Evolutionary conservation across 2,113 vertebrate genomes (phyloP).

Genomic region (Rhinolophus sinicus): DNA sequence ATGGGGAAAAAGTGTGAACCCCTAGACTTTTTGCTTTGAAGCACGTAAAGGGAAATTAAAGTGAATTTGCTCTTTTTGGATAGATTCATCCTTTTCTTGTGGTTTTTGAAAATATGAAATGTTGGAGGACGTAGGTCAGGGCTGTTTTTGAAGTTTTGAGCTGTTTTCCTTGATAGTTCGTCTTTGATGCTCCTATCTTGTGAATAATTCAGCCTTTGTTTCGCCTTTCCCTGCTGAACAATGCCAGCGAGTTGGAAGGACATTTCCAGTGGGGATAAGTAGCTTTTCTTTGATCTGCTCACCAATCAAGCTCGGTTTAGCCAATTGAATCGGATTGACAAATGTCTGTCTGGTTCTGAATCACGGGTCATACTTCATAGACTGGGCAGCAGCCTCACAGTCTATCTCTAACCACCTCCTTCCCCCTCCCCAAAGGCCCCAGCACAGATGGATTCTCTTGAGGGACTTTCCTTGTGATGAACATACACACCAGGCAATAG

Average conservation of each 20-base stretch:
- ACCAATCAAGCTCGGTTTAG: neutral
- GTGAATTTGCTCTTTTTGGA: conserved; percentile 49
- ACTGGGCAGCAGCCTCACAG: rapidly evolving
- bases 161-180: conserved; percentile 42
- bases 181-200: conserved; percentile 63
- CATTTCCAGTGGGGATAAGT: conserved; percentile 5
- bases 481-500: too few relatives aligned
- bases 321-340: neutral
- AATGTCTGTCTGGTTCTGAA: neutral
- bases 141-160: conserved; percentile 34
- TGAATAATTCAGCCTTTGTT: conserved; percentile 53
- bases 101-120: conserved; percentile 47
- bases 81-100: conserved; percentile 26
- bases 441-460: neutral
- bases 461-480: neutral
- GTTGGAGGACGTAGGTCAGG: conserved; percentile 29
- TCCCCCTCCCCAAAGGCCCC: neutral
- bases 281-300: conserved; percentile 9
- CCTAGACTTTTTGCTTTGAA: neutral
- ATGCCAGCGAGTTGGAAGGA: neutral
- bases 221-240: conserved; percentile 17
- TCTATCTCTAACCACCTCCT: neutral
- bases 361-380: neutral
- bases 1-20: neutral
- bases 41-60: conserved; percentile 50